Conservation (phyloP, 64 coral and sea anemone genomes). For the Anthopleura sola region DNA sequence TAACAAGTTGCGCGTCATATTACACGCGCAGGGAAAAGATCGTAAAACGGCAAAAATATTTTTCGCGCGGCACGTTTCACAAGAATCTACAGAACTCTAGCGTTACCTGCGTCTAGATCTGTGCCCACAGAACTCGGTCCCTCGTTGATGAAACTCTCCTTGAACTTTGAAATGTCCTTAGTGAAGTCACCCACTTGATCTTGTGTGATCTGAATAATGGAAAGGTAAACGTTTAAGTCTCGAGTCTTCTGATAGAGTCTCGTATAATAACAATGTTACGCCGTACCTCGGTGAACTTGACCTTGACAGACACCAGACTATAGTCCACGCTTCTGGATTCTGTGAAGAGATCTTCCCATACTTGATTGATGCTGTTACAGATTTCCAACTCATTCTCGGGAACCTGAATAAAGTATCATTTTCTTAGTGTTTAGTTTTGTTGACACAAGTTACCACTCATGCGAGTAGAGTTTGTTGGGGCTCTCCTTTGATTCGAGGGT, state of each 20-base stretch:
- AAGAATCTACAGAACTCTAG: neutral
- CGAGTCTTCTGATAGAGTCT: too few relatives aligned
- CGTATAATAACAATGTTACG: neutral
- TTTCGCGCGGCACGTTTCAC: neutral
- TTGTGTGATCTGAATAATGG: constrained; percentile 78
- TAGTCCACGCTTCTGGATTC: constrained; percentile 85
- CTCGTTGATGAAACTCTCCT: constrained; percentile 92
- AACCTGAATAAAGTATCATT: constrained; percentile 46
- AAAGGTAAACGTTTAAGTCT: neutral
- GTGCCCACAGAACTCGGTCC: constrained; percentile 87
- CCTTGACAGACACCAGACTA: constrained; percentile 94
- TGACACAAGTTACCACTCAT: too few relatives aligned
- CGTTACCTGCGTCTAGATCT: constrained; percentile 88
- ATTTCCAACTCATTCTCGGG: constrained; percentile 74
- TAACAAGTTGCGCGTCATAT: too few relatives aligned
- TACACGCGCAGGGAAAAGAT: too few relatives aligned
- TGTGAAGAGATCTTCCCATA: constrained; percentile 89
- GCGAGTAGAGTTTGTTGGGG: neutral
- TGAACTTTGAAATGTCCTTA: constrained; percentile 84
- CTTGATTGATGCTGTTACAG: constrained; percentile 77
- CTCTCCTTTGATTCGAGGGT: neutral
- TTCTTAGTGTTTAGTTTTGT: too few relatives aligned
- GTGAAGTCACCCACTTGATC: constrained; percentile 90
- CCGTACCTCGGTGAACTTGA: constrained; percentile 93
- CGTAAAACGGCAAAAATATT: too few relatives aligned